A percentile compares a stretch with the other conserved stretches of the same genome.
Evolutionary conservation across 1,140 invertebrate genomes (phyloP).

Genomic region (Luehdorfia chinensis): DNA sequence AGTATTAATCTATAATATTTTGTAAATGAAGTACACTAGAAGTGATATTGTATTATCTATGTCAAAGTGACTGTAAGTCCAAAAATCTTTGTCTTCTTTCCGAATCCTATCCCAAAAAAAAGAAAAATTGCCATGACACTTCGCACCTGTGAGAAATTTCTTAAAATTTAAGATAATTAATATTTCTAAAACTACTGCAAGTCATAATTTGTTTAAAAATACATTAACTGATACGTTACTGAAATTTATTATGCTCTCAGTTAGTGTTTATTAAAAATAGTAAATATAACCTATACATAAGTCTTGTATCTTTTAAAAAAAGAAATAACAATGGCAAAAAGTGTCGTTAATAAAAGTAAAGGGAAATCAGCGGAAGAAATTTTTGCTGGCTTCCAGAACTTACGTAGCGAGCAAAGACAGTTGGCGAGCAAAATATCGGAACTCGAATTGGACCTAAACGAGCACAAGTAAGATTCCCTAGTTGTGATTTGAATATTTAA

Average conservation of each 20-base stretch:
- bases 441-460: constrained; percentile 94
- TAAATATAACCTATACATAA: constrained; percentile 8
- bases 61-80: too few species aligned
- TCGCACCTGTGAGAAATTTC: not conserved
- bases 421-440: constrained; percentile 92
- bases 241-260: not conserved
- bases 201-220: not conserved
- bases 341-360: constrained; percentile 44
- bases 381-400: constrained; percentile 89
- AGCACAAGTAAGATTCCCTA: constrained; percentile 98
- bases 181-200: not conserved
- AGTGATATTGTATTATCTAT: too few species aligned
- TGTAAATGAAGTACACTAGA: too few species aligned
- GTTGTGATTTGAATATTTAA: too few species aligned
- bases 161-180: not conserved
- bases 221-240: not conserved
- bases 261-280: not conserved
- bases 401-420: constrained; percentile 91
- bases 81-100: too few species aligned
- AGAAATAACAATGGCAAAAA: constrained; percentile 31
- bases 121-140: not conserved
- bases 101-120: not conserved
- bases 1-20: too few species aligned
- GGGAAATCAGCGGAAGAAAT: constrained; percentile 86
- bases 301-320: constrained; percentile 7